Conservation (phyloP, 1,140 invertebrate species). For the Harlomillsia oculata region DNA sequence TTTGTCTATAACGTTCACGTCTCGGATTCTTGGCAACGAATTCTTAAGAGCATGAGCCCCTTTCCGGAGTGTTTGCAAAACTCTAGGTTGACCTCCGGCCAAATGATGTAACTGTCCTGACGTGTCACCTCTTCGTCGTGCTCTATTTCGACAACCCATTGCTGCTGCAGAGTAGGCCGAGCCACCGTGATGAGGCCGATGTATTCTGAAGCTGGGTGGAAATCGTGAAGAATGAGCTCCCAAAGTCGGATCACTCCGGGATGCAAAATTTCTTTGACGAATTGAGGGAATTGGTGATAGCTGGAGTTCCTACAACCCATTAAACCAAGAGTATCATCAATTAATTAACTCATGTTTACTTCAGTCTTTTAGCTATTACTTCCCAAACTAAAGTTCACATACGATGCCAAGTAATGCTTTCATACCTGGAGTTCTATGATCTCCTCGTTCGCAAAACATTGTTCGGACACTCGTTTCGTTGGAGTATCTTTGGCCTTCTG, state of each 20-base stretch:
- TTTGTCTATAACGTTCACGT: slow-evolving; percentile 96
- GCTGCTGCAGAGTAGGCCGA: slow-evolving; percentile 42
- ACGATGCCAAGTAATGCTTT: not conserved
- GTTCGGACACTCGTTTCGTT: slow-evolving; percentile 17
- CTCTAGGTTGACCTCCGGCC: slow-evolving; percentile 46
- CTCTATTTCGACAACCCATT: slow-evolving; percentile 3
- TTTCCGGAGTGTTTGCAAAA: slow-evolving; percentile 64
- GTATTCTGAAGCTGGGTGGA: slow-evolving; percentile 68
- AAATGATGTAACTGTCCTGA: not conserved
- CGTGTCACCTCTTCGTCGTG: not conserved
- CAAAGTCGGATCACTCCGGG: slow-evolving; percentile 30
- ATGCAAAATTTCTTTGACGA: slow-evolving; percentile 39
- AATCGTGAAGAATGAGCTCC: slow-evolving; percentile 51
- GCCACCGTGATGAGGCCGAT: slow-evolving; percentile 43
- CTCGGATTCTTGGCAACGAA: slow-evolving; percentile 84
- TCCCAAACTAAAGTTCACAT: not conserved
- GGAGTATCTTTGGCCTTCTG: slow-evolving; percentile 24
- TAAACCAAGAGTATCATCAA: not conserved
- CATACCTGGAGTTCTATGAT: slow-evolving; percentile 64
- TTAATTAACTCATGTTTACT: not conserved
- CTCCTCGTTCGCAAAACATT: slow-evolving; percentile 45
- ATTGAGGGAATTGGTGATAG: slow-evolving; percentile 75
- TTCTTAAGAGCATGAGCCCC: slow-evolving; percentile 67
- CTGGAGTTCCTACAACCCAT: slow-evolving; percentile 46
- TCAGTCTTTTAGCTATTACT: not conserved